Conservation (phyloP, 2,113 vertebrate species). For the Cryptomyrus ogoouensis region DNA sequence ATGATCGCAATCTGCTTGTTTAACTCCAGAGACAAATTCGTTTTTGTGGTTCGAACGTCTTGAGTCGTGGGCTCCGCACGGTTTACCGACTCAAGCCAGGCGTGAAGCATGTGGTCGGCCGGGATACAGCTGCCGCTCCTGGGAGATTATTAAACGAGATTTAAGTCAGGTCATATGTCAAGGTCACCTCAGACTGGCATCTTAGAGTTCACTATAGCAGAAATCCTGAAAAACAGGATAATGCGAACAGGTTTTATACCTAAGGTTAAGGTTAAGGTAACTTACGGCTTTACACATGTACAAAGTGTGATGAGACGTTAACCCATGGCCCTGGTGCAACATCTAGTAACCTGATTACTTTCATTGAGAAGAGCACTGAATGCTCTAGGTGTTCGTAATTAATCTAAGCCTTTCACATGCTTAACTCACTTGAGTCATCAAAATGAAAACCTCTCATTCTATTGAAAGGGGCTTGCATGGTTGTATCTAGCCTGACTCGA, state of each 20-base stretch:
- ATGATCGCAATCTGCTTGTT: constrained; percentile 62
- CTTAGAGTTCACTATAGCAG: background rate
- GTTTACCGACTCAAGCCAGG: background rate
- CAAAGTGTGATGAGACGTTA: no score
- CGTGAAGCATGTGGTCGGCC: background rate
- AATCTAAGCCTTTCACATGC: background rate
- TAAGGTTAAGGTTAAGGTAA: no score
- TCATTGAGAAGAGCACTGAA: background rate
- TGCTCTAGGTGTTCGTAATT: background rate
- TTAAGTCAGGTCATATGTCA: background rate
- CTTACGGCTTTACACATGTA: no score
- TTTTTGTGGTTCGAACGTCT: constrained; percentile 32
- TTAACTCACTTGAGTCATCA: background rate
- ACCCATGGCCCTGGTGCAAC: no score
- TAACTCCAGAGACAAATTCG: constrained; percentile 49
- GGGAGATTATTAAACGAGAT: background rate
- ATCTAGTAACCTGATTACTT: background rate
- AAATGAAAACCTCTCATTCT: background rate
- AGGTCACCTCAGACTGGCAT: background rate
- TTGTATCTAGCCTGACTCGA: background rate
- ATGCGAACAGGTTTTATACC: background rate
- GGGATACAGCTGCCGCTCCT: background rate
- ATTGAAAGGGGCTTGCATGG: background rate
- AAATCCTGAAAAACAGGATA: background rate
- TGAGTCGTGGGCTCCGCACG: background rate